A percentile compares a stretch with the other conserved stretches of the same genome.
phyloP scores from a whole-genome alignment of 1,140 invertebrate species.

The Cotesia typhae region DNA sequence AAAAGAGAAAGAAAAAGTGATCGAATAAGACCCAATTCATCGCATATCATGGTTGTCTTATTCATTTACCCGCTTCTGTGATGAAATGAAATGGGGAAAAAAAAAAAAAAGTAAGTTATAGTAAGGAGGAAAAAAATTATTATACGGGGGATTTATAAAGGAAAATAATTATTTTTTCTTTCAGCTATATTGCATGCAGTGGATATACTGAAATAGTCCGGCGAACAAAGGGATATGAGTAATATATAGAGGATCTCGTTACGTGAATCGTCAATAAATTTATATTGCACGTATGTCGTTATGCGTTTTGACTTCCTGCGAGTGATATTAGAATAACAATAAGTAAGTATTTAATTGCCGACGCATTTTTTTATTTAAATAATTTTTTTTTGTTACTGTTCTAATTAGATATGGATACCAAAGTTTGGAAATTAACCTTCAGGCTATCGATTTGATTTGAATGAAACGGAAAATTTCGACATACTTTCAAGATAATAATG shows the following conservation, averaged over 20 bases:
- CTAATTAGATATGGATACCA: not conserved
- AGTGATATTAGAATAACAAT: constrained; percentile 8
- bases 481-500: constrained; percentile 39
- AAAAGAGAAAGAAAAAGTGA: no score
- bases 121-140: not conserved
- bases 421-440: not conserved
- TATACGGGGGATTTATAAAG: not conserved
- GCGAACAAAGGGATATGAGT: not conserved
- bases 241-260: constrained; percentile 16
- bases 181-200: no score
- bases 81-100: no score
- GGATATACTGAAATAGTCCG: not conserved
- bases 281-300: constrained; percentile 23
- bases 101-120: no score
- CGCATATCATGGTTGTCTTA: no score
- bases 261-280: constrained; percentile 20
- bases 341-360: not conserved
- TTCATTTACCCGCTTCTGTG: no score
- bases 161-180: not conserved
- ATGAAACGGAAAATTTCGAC: constrained; percentile 28
- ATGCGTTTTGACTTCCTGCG: constrained; percentile 15
- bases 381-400: not conserved
- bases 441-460: no score
- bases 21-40: no score
- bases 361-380: not conserved